A percentile compares a stretch with the other conserved stretches of the same genome.
phyloP scores from a whole-genome alignment of 2,888 invertebrate species.

The Caenorhabditis virilis region DNA sequence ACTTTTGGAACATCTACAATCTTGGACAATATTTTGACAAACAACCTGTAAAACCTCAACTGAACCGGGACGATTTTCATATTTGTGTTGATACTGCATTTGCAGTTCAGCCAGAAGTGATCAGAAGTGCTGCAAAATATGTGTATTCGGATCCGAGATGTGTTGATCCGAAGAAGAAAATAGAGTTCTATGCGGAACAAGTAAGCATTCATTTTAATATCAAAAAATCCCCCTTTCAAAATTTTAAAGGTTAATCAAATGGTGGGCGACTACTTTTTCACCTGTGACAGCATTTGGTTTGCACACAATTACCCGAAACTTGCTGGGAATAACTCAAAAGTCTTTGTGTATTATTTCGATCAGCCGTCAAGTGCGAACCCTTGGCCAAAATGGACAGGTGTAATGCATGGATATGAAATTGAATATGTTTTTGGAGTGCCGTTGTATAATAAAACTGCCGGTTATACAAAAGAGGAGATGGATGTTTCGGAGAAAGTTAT shows the following conservation, averaged over 20 bases:
- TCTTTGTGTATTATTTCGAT: constrained; percentile 68
- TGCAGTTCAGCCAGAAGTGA: constrained; percentile 57
- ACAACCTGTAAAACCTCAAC: constrained; percentile 52
- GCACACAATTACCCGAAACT: constrained; percentile 54
- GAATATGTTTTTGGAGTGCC: constrained; percentile 97
- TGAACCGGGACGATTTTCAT: constrained; percentile 57
- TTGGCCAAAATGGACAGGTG: constrained; percentile 73
- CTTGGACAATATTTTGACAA: constrained; percentile 63
- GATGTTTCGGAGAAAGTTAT: constrained; percentile 60
- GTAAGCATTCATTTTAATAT: too few relatives aligned
- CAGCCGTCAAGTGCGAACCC: constrained; percentile 66
- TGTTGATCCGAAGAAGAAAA: constrained; percentile 31
- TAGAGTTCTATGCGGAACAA: constrained; percentile 62
- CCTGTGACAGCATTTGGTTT: constrained; percentile 67
- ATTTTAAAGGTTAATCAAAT: constrained; percentile 68
- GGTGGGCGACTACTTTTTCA: constrained; percentile 88
- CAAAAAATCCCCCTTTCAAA: too few relatives aligned
- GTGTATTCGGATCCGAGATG: constrained; percentile 60
- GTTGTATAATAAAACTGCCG: constrained; percentile 63
- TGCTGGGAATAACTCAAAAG: constrained; percentile 50
- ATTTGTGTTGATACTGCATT: constrained; percentile 63
- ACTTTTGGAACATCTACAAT: constrained; percentile 69
- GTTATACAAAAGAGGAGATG: constrained; percentile 53
- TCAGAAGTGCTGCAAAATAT: constrained; percentile 61
- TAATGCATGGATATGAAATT: constrained; percentile 97